A percentile compares a stretch with the other conserved stretches of the same genome.
phyloP scores from a whole-genome alignment of 2,888 invertebrate genomes.

The Pandemis heparana region DNA sequence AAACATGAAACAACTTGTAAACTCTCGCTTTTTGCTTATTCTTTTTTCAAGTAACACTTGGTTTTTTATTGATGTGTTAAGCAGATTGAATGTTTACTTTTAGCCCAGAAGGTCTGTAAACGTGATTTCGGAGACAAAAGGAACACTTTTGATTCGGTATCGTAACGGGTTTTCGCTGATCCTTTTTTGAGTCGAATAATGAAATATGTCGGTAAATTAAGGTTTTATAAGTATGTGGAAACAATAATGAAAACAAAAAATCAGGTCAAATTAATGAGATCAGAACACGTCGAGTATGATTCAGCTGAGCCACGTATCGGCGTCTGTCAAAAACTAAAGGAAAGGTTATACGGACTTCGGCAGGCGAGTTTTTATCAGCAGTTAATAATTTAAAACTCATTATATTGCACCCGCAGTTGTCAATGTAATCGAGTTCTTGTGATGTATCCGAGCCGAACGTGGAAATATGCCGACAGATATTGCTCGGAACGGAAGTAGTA shows the following conservation, averaged over 20 bases:
- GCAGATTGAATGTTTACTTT: slow-evolving; percentile 26
- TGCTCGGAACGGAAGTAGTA: slow-evolving; percentile 82
- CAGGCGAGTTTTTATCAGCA: slow-evolving; percentile 80
- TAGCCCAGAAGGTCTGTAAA: slow-evolving; percentile 11
- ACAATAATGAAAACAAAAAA: neutral
- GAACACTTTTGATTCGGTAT: neutral
- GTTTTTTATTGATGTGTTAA: slow-evolving; percentile 23
- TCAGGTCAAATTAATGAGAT: slow-evolving; percentile 13
- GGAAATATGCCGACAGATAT: slow-evolving; percentile 85
- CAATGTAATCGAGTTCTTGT: slow-evolving; percentile 85
- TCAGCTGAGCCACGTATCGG: slow-evolving; percentile 57
- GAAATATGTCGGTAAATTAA: slow-evolving; percentile 17
- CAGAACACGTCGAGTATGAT: slow-evolving; percentile 45
- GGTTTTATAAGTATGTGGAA: slow-evolving; percentile 11
- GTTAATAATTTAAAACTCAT: slow-evolving; percentile 84
- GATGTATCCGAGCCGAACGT: slow-evolving; percentile 79
- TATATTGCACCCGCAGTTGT: slow-evolving; percentile 79
- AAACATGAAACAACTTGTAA: slow-evolving; percentile 14
- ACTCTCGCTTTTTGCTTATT: slow-evolving; percentile 21
- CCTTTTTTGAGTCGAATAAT: slow-evolving; percentile 9
- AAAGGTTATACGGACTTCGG: slow-evolving; percentile 74
- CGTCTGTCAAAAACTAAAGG: slow-evolving; percentile 71
- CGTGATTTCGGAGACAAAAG: neutral
- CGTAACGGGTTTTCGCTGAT: slow-evolving; percentile 12
- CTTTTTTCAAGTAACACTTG: slow-evolving; percentile 16